Evolutionary conservation across 1,140 invertebrate genomes (phyloP).

Genomic region (Chelonus insularis): DNA sequence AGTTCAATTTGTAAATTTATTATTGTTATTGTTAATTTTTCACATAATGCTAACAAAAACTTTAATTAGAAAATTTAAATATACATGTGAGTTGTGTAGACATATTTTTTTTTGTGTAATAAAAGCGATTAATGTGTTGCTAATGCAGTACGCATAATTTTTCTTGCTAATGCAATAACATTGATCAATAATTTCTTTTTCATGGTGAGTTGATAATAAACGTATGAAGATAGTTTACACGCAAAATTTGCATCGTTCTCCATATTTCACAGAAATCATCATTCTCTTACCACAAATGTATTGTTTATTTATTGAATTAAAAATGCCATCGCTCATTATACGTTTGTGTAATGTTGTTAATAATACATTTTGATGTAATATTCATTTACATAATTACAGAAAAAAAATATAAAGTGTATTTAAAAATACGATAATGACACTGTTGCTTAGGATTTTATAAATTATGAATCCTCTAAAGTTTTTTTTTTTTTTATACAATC

Average conservation of each 20-base stretch:
- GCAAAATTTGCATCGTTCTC: slow-evolving; percentile 36
- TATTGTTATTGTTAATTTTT: slow-evolving; percentile 45
- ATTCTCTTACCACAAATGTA: slow-evolving; percentile 27
- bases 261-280: slow-evolving; percentile 33
- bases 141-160: slow-evolving; percentile 36
- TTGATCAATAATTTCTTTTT: slow-evolving; percentile 43
- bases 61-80: slow-evolving; percentile 52
- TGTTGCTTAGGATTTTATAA: neutral
- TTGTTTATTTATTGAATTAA: slow-evolving; percentile 18
- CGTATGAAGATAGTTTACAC: slow-evolving; percentile 47
- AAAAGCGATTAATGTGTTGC: slow-evolving; percentile 30
- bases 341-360: too few relatives aligned
- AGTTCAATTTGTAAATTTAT: too few relatives aligned
- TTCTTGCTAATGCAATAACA: slow-evolving; percentile 47
- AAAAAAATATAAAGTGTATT: slow-evolving; percentile 1
- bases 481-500: slow-evolving; percentile 48
- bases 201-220: slow-evolving; percentile 46
- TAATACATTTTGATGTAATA: neutral
- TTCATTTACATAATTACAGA: slow-evolving; percentile 13
- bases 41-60: slow-evolving; percentile 56
- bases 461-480: slow-evolving; percentile 33
- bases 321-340: slow-evolving; percentile 7
- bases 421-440: neutral
- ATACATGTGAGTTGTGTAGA: slow-evolving; percentile 37
- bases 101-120: slow-evolving; percentile 27